Evolutionary conservation across 2,888 invertebrate species (phyloP), one percentile per base, ranked within the genome.

Genomic region (Ganaspis brasiliensis): DNA sequence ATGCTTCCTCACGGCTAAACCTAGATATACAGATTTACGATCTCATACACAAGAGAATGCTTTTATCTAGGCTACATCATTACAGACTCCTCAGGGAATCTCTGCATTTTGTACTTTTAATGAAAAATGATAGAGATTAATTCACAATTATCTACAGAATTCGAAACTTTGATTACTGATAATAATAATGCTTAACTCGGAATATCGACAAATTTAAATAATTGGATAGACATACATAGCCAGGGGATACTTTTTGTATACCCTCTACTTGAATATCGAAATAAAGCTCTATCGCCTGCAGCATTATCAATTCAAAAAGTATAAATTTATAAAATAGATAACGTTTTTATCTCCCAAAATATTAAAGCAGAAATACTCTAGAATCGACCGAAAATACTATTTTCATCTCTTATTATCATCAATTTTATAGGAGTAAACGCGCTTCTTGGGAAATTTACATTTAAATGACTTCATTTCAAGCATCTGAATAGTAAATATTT

Each of bases 121-220:
- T 67, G 10, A 45, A 49, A 67, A 67, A 67, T 26, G n/a, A 67
- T 67, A 16, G 26, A 49, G 45, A 4, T 10, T 49, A 24, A 8
- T 49, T 10, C 10, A 24, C 45, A 45, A 67, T 67, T 49, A 49
- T 49, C n/a, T 52, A 6, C 14, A 45, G 21, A 8, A 45, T 67
- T 45, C 40, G 4, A 45, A 45, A 67, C n/a, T 67, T 67, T 67
- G 67, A 45, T 26, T 45, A n/a, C 45, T n/a, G 67, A 67, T 67
- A 67, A n/a, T 45, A 16, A n/a, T n/a, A n/a, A 56, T 67, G 45
- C n/a, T 67, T 49, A 45, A 49, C 0, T 49, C n/a, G 5, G 24
- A 9, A 45, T 16, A 67, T 67, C n/a, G 67, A 45, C 67, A 40
- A 67, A 67, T 67, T 26, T 67, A n/a, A 67, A 67, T 67, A 49